Conservation (phyloP, 1,140 invertebrate species). For the Papilio machaon region DNA sequence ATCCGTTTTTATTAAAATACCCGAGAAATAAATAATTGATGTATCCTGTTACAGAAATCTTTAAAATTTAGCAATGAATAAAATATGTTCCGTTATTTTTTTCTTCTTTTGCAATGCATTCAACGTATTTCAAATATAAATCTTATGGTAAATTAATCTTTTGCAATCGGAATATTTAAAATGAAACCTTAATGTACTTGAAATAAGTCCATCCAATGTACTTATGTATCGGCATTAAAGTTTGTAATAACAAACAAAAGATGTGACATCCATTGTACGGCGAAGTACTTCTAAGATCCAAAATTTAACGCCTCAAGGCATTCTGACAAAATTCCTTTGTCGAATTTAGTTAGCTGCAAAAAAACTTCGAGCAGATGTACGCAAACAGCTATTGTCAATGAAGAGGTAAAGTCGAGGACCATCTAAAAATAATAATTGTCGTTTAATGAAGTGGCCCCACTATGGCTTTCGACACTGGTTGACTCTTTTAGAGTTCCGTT, state of each 20-base stretch:
- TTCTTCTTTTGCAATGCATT: constrained; percentile 33
- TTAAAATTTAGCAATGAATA: constrained; percentile 39
- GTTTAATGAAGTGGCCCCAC: constrained; percentile 62
- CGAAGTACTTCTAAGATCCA: constrained; percentile 45
- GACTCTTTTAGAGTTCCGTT: constrained; percentile 41
- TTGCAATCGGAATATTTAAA: neutral
- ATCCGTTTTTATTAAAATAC: constrained; percentile 32
- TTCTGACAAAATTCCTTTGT: constrained; percentile 55
- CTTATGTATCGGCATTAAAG: constrained; percentile 10
- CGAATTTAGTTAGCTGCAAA: constrained; percentile 43
- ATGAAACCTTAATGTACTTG: neutral
- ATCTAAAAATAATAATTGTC: constrained; percentile 60
- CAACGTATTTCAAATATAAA: constrained; percentile 33
- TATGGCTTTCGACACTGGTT: constrained; percentile 44
- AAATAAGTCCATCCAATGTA: neutral
- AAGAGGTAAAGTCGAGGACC: constrained; percentile 53
- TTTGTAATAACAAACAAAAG: constrained; percentile 46
- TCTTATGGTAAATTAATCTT: constrained; percentile 7
- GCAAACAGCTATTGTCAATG: constrained; percentile 53
- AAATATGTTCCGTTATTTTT: constrained; percentile 29
- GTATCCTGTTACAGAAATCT: constrained; percentile 51
- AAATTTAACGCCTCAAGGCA: constrained; percentile 62
- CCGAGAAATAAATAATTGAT: constrained; percentile 46
- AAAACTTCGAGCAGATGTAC: constrained; percentile 61
- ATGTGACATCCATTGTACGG: constrained; percentile 50